Conservation (phyloP, 2,888 invertebrate genomes). For the Drosophila picticornis region DNA sequence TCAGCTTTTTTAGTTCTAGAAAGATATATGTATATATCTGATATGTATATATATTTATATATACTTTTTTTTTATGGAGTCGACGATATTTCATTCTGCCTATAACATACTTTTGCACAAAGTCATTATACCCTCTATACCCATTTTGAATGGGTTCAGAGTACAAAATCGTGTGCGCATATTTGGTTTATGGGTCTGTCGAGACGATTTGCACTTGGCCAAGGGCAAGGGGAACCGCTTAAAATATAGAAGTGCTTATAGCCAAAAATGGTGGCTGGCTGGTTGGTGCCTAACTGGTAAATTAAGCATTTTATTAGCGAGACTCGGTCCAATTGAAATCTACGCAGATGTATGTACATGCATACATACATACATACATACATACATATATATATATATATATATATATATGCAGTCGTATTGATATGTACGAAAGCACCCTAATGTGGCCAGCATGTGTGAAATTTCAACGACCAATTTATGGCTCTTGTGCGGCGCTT, state of each 20-base stretch:
- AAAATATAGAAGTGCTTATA: constrained; percentile 27
- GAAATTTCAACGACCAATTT: constrained; percentile 76
- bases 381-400: constrained; percentile 2
- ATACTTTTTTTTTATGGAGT: background rate
- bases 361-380: background rate
- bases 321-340: constrained; percentile 48
- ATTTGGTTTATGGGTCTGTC: constrained; percentile 35
- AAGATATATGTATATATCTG: too few relatives aligned
- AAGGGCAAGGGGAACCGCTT: constrained; percentile 15
- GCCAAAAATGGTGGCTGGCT: constrained; percentile 2
- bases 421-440: constrained; percentile 28
- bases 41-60: background rate
- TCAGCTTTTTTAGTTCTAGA: background rate
- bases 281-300: constrained; percentile 50
- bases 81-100: background rate
- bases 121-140: background rate
- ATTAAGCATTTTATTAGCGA: constrained; percentile 76
- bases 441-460: constrained; percentile 65
- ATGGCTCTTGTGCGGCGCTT: constrained; percentile 68
- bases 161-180: constrained; percentile 18
- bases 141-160: background rate
- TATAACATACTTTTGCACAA: background rate
- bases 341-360: constrained; percentile 26
- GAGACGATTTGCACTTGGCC: constrained; percentile 26
- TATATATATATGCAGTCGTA: background rate